Base-by-base conservation (phyloP, 2,113 vertebrate species). In the Nanorana parkeri region DNA sequence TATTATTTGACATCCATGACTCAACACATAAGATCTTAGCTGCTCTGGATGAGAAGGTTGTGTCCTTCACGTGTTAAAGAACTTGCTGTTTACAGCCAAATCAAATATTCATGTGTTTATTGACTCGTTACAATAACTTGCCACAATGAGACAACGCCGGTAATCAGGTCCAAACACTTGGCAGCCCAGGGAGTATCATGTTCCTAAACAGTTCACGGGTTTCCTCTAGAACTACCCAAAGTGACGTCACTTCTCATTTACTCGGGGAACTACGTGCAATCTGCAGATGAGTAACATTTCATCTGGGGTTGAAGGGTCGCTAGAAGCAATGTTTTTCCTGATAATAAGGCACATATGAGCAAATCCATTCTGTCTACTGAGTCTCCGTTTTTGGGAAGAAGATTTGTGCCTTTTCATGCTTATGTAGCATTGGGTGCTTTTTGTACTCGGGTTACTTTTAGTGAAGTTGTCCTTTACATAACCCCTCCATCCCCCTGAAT, bases 61-160 rank as follows among this genome's bases (percentile, higher is more conserved):
- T 19, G 68, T 72, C 7, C 7, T 17, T 72, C 26, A 8, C 68
- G 26, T 21, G 28, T 72, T 36, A 55, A 24, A 69, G 47, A 54
- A 54, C 2, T 26, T 10, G 24, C 0, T 10, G 16, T 13, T 19
- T 6, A 60, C 13, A 64, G 74, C 60, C 60, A 77, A 64, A 41
- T 65, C 63, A 52, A 77, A 77, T 65, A 77, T 20, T 23, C 60
- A 11, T 23, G 8, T n/a, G 74, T 77, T 77, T 76, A 76, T 76
- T 77, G 41, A 26, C 65, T 65, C 74, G 19, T 77, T 64, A 51
- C 17, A 41, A 77, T 64, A 67, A 77, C 63, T 65, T 65, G 74
- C 19, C 63, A 26, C 36, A 51, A 47, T 17, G 15, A 23, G 32
- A 63, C 8, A 47, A 47, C 55, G 32, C 23, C 19, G 32, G 47